Conservation (phyloP, 2,113 vertebrate genomes). For the Ceyx margarethae region DNA sequence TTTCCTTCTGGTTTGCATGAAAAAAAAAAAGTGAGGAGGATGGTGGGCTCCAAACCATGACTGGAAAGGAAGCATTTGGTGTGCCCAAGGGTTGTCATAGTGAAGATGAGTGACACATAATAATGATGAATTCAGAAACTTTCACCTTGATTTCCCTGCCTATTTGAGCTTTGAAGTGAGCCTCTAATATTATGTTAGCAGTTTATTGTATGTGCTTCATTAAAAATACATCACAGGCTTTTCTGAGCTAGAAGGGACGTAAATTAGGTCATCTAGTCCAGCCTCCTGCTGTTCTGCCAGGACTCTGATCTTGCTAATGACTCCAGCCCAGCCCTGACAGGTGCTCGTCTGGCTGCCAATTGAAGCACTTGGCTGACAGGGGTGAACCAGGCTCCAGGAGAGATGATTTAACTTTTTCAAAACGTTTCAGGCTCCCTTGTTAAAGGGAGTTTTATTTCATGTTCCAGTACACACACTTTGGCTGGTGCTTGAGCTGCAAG, state of each 20-base stretch:
- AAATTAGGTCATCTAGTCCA: conserved; percentile 58
- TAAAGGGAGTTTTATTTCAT: not conserved
- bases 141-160: conserved; percentile 53
- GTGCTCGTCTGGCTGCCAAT: not conserved
- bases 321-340: conserved; percentile 52
- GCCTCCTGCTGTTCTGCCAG: conserved; percentile 33
- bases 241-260: conserved; percentile 47
- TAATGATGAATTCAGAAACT: conserved; percentile 40
- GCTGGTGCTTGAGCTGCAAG: rapidly evolving
- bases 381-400: not conserved
- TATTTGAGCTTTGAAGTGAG: conserved; percentile 48
- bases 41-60: not conserved
- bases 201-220: conserved; percentile 64
- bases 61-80: not conserved
- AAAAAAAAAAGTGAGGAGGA: not conserved
- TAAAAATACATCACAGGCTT: conserved; percentile 66
- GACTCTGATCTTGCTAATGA: conserved; percentile 54
- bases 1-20: not conserved
- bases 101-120: conserved; percentile 28
- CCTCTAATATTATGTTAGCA: conserved; percentile 50
- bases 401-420: not conserved
- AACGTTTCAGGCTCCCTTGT: not conserved
- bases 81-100: conserved; percentile 19
- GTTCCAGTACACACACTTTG: not conserved
- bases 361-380: not conserved